These are phyloP conservation scores for Andricus grossulariae DNA, from an alignment of 1,140 invertebrate genomes.

Conservation along the genomic window DNA sequence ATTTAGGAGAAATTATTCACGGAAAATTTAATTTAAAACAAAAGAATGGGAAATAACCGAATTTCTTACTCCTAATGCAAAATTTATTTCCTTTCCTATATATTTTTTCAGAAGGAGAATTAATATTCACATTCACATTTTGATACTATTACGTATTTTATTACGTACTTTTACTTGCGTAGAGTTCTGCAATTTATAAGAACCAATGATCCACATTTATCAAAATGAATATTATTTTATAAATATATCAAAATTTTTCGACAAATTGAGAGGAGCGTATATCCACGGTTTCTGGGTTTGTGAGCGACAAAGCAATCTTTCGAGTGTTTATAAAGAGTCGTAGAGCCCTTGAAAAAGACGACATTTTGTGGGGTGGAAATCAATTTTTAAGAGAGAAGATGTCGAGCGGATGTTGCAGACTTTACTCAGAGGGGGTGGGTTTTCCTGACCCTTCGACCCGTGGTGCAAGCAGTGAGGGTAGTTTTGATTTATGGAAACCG, in stretches of 20 bases:
- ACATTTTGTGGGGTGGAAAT: conserved; percentile 53
- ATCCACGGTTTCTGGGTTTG: neutral
- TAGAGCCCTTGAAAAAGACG: conserved; percentile 1
- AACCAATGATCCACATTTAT: no score
- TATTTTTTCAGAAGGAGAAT: no score
- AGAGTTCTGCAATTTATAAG: no score
- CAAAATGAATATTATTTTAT: no score
- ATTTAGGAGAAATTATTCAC: no score
- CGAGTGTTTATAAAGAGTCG: conserved; percentile 1
- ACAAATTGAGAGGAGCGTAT: conserved; percentile 34
- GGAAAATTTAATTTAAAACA: no score
- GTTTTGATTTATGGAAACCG: conserved; percentile 74
- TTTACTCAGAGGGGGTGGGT: conserved; percentile 52
- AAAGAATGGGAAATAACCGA: no score
- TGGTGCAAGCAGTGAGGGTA: conserved; percentile 59
- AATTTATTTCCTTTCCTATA: no score
- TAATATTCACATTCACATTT: no score
- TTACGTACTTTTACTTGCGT: no score
- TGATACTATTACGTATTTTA: no score
- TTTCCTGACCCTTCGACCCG: conserved; percentile 44
- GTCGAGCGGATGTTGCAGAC: conserved; percentile 62
- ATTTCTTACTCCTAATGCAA: no score
- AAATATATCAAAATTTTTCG: neutral
- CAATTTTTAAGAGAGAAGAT: conserved; percentile 64
- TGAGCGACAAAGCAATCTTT: neutral